Percentiles rank a stretch among this genome's conserved stretches.
Evolutionary conservation across 2,888 invertebrate genomes (phyloP).

Genomic region (Melinopterus prodromus): DNA sequence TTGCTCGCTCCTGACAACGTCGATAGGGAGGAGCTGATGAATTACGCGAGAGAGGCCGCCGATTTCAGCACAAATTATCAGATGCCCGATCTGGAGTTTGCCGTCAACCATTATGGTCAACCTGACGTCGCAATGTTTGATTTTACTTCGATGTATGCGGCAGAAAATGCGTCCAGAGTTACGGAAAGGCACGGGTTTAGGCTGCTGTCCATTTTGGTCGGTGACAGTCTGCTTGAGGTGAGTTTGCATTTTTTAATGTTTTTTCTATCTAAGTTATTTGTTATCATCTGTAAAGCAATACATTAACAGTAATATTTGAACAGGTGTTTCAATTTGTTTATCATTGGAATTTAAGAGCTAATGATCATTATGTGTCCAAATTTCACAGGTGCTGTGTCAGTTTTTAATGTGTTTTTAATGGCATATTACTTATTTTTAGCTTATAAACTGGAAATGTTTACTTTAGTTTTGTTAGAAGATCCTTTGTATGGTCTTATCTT

Average conservation of each 20-base stretch:
- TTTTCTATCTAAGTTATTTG: neutral
- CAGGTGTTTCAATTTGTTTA: neutral
- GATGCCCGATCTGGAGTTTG: constrained; percentile 90
- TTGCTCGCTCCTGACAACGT: constrained; percentile 90
- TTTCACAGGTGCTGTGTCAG: neutral
- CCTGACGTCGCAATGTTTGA: constrained; percentile 99
- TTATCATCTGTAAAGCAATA: neutral
- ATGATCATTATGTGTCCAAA: neutral
- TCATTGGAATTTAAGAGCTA: neutral
- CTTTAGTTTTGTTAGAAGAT: neutral
- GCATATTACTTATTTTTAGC: neutral
- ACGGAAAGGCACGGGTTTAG: constrained; percentile 77
- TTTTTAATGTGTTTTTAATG: neutral
- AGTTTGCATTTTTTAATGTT: constrained; percentile 31
- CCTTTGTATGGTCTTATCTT: neutral
- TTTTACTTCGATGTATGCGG: constrained; percentile 98
- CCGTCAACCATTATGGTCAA: constrained; percentile 96
- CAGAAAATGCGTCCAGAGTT: constrained; percentile 92
- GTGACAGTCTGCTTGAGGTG: constrained; percentile 94
- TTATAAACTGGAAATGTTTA: neutral
- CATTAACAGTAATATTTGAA: neutral
- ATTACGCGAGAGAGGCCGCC: constrained; percentile 95
- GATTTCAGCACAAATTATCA: constrained; percentile 90
- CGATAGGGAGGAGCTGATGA: constrained; percentile 85
- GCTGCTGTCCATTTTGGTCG: constrained; percentile 89